phyloP scores from a whole-genome alignment of 2,888 invertebrate genomes.

The Lampropteryx suffumata region DNA sequence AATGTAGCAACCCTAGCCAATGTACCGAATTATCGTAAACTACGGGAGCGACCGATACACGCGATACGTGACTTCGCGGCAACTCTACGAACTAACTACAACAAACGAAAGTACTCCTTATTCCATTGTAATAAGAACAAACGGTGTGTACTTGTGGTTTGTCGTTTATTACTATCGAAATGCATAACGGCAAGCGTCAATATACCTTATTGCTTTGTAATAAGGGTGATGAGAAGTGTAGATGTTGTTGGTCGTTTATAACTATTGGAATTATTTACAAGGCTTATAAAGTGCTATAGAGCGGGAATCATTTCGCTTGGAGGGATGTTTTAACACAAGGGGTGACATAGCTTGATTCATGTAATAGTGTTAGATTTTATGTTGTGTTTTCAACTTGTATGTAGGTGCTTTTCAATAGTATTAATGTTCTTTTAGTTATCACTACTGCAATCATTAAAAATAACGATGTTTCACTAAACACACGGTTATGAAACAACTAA shows the following conservation, averaged over 20 bases:
- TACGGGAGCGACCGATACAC: conserved; percentile 41
- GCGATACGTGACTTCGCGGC: conserved; percentile 40
- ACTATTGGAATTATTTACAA: conserved; percentile 41
- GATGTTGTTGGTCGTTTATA: conserved; percentile 19
- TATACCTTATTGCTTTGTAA: conserved; percentile 22
- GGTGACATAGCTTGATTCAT: conserved; percentile 21
- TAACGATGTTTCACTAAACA: too few species aligned
- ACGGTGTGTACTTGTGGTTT: conserved; percentile 11
- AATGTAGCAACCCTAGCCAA: conserved; percentile 38
- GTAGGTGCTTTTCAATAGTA: too few species aligned
- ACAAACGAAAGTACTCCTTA: conserved; percentile 29
- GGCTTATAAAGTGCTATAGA: conserved; percentile 39
- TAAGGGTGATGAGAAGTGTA: conserved; percentile 17
- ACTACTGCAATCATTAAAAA: too few species aligned
- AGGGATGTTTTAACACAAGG: conserved; percentile 32
- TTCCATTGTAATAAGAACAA: conserved; percentile 7
- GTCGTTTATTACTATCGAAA: conserved; percentile 15
- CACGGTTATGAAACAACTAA: too few species aligned
- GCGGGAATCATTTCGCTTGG: conserved; percentile 34
- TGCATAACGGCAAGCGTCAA: conserved; percentile 17
- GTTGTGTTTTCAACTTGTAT: neutral
- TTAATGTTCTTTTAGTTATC: too few species aligned
- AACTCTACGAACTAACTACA: conserved; percentile 16
- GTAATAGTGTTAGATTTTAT: conserved; percentile 5
- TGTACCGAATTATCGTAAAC: conserved; percentile 47